Evolutionary conservation across 1,140 invertebrate species (phyloP).

Genomic region (Drosophila sturtevanti): DNA sequence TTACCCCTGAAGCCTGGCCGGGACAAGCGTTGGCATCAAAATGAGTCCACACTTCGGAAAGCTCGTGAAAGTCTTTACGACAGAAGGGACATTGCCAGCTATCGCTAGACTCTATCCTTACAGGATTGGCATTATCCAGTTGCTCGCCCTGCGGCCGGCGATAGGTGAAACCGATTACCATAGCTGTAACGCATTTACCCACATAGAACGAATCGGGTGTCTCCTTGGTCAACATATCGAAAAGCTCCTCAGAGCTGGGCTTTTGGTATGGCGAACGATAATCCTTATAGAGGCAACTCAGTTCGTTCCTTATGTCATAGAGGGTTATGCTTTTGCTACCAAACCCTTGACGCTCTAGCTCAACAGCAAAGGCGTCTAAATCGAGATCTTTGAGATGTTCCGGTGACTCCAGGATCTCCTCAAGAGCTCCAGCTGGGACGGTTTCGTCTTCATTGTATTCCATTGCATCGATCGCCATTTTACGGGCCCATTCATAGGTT

Average conservation of each 20-base stretch:
- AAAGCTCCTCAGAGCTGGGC: constrained; percentile 93
- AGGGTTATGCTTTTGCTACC: constrained; percentile 98
- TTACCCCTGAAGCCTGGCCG: constrained; percentile 96
- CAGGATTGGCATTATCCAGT: constrained; percentile 96
- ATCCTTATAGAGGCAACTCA: constrained; percentile 98
- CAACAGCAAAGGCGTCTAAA: constrained; percentile 98
- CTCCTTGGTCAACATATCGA: constrained; percentile 98
- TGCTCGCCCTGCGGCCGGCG: constrained; percentile 96
- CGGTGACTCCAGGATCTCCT: constrained; percentile 98
- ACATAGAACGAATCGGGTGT: constrained; percentile 97
- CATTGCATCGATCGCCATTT: constrained; percentile 99
- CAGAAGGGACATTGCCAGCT: constrained; percentile 99
- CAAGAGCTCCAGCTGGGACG: constrained; percentile 97
- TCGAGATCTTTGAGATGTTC: constrained; percentile 98
- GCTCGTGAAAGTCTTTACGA: constrained; percentile 95
- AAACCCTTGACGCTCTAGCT: constrained; percentile 96
- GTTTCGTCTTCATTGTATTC: constrained; percentile 98
- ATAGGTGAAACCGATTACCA: constrained; percentile 91
- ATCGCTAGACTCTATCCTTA: constrained; percentile 91
- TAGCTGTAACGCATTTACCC: constrained; percentile 92
- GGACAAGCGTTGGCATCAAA: constrained; percentile 98
- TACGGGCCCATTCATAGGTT: constrained; percentile 99
- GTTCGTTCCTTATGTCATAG: constrained; percentile 98
- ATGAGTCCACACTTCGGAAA: constrained; percentile 99
- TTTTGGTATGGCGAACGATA: constrained; percentile 91